phyloP scores from a whole-genome alignment of 2,113 vertebrate genomes.

The Alces alces region DNA sequence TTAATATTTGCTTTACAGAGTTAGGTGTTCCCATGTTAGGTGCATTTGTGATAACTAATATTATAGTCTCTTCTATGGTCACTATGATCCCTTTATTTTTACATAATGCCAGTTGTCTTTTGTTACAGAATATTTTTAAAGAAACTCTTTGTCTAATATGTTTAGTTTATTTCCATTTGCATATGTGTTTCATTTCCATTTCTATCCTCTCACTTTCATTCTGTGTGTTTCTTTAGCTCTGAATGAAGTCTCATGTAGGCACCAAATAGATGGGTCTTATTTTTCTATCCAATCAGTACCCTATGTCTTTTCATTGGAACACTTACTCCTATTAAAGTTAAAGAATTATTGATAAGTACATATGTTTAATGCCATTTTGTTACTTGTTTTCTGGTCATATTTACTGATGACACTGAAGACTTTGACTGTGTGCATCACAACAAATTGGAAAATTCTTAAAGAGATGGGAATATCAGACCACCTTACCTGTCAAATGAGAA shows the following conservation, averaged over 20 bases:
- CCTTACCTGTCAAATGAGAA: neutral
- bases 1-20: neutral
- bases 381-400: neutral
- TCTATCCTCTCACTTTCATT: neutral
- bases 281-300: neutral
- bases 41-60: neutral
- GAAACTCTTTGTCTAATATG: neutral
- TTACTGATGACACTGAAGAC: neutral
- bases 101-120: neutral
- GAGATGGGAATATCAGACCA: neutral
- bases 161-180: neutral
- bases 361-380: neutral
- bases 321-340: neutral
- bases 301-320: neutral
- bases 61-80: neutral
- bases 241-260: neutral
- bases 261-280: neutral
- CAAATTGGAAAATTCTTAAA: neutral
- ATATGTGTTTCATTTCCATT: neutral
- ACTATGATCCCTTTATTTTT: neutral
- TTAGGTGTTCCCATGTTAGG: neutral
- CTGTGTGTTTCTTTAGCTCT: neutral
- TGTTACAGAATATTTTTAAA: neutral
- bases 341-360: neutral
- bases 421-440: neutral